Evolutionary conservation across 2,113 vertebrate genomes (phyloP).

Genomic region (Gymnobelideus leadbeateri): DNA sequence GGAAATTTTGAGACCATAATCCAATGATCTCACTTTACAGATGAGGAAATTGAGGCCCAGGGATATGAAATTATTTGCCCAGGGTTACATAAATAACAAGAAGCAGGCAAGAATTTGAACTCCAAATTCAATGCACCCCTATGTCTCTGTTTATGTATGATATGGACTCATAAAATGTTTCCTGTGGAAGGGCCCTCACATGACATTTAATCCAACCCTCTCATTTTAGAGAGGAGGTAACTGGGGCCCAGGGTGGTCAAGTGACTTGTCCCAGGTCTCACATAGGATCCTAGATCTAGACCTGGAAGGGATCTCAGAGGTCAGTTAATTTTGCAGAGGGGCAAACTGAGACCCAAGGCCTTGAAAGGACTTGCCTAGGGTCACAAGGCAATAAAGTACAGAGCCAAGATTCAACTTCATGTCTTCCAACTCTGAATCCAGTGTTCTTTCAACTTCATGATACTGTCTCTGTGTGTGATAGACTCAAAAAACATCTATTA

Average conservation of each 20-base stretch:
- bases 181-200: too few species aligned
- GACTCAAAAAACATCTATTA: too few species aligned
- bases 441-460: too few species aligned
- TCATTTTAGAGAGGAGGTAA: too few species aligned
- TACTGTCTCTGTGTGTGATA: not conserved
- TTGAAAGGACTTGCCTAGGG: not conserved
- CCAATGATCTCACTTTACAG: not conserved
- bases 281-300: too few species aligned
- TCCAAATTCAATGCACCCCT: not conserved
- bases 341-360: not conserved
- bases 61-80: not conserved
- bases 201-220: too few species aligned
- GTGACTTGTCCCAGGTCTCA: too few species aligned
- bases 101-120: not conserved
- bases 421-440: not conserved
- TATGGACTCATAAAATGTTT: not conserved
- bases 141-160: not conserved
- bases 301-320: not conserved
- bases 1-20: not conserved
- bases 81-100: not conserved
- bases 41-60: not conserved
- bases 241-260: too few species aligned
- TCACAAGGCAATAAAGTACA: not conserved
- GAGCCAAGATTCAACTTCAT: not conserved
- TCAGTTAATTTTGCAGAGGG: not conserved